A percentile compares a stretch with the other conserved stretches of the same genome.
These are phyloP conservation scores for Cataglyphis albicans DNA, from an alignment of 2,888 invertebrate species.

Conservation along the genomic window DNA sequence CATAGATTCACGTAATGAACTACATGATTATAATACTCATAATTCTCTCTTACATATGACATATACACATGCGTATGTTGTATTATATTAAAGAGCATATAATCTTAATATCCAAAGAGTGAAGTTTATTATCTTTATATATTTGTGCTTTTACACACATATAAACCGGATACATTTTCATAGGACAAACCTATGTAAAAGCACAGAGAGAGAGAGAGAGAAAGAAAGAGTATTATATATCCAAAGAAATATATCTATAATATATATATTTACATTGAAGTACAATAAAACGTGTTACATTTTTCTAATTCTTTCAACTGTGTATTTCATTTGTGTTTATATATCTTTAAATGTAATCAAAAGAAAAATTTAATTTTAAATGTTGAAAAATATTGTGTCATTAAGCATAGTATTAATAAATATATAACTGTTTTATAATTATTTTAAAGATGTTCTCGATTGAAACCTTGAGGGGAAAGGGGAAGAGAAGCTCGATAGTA, in stretches of 20 bases:
- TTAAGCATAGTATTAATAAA: constrained; percentile 3
- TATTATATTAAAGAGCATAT: constrained; percentile 19
- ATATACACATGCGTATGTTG: background rate
- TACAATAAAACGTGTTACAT: constrained; percentile 52
- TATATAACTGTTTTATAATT: constrained; percentile 17
- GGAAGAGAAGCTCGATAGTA: background rate
- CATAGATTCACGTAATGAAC: background rate
- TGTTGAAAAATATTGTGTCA: background rate
- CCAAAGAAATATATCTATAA: constrained; percentile 69
- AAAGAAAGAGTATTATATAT: constrained; percentile 14
- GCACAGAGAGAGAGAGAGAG: no score
- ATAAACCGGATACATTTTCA: constrained; percentile 11
- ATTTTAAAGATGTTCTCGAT: background rate
- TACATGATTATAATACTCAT: background rate
- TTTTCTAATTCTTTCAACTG: constrained; percentile 5
- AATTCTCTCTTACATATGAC: constrained; percentile 1
- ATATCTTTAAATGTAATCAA: constrained; percentile 1
- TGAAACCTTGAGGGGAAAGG: background rate
- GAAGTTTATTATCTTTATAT: no score
- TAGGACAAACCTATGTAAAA: constrained; percentile 35
- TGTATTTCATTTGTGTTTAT: background rate
- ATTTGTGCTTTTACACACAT: background rate
- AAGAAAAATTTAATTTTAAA: background rate
- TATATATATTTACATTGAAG: constrained; percentile 57
- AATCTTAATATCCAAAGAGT: background rate